These are phyloP conservation scores for Lepeophtheirus nordmannii DNA, from an alignment of 2,888 invertebrate genomes.

Conservation along the genomic window DNA sequence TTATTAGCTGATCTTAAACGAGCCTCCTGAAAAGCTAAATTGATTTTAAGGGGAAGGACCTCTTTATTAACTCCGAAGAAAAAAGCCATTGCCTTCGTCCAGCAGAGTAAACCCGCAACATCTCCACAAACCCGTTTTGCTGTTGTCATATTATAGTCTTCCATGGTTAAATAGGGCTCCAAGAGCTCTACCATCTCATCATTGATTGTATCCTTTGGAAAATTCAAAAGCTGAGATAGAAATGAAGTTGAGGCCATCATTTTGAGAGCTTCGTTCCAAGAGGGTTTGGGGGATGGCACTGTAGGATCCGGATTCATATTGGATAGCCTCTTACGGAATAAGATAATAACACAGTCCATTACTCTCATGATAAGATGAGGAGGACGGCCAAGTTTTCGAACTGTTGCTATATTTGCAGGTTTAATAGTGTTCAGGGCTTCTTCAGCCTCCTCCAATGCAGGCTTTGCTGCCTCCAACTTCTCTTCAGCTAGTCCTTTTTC, in stretches of 20 bases:
- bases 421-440: constrained; percentile 87
- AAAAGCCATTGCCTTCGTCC: constrained; percentile 92
- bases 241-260: constrained; percentile 94
- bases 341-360: constrained; percentile 86
- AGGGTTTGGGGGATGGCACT: constrained; percentile 73
- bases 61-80: constrained; percentile 93
- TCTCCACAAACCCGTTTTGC: constrained; percentile 90
- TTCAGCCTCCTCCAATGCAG: constrained; percentile 87
- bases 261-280: constrained; percentile 89
- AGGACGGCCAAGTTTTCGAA: constrained; percentile 80
- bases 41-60: constrained; percentile 74
- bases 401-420: constrained; percentile 87
- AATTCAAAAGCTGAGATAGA: constrained; percentile 73
- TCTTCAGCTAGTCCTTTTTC: constrained; percentile 81
- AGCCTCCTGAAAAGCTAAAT: constrained; percentile 75
- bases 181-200: constrained; percentile 90
- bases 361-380: constrained; percentile 92
- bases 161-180: constrained; percentile 63
- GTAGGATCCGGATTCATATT: constrained; percentile 62
- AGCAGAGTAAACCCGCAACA: constrained; percentile 81
- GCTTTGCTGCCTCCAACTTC: constrained; percentile 86
- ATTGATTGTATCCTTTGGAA: constrained; percentile 89
- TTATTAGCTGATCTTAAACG: constrained; percentile 76
- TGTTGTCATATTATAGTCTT: constrained; percentile 87
- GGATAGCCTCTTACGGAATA: constrained; percentile 77